Conservation (phyloP, 2,888 invertebrate genomes). For the Rapana venosa region DNA sequence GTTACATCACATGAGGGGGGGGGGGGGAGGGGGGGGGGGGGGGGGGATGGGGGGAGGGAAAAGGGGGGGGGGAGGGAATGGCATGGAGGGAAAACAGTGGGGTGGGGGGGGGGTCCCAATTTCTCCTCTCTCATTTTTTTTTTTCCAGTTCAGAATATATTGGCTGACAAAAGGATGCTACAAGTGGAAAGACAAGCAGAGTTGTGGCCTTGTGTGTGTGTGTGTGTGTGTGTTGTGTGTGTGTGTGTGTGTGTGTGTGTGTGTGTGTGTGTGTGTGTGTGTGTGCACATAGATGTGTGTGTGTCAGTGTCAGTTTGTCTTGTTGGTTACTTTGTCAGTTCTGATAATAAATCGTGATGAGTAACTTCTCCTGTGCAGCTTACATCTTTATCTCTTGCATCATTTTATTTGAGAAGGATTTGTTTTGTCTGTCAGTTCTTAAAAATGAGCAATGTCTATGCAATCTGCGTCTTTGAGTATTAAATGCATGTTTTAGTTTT, state of each 20-base stretch:
- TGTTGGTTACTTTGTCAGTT: neutral
- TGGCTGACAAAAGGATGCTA: too few species aligned
- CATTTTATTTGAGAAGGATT: neutral
- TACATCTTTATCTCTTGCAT: neutral
- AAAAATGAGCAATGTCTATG: too few species aligned
- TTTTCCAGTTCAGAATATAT: too few species aligned
- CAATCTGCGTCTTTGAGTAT: neutral
- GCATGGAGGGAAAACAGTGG: too few species aligned
- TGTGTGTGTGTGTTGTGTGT: conserved; percentile 1
- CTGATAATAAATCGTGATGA: neutral
- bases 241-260: neutral
- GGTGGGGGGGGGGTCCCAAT: too few species aligned
- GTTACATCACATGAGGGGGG: too few species aligned
- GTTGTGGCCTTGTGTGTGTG: neutral
- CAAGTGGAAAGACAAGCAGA: too few species aligned
- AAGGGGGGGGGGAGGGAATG: too few species aligned
- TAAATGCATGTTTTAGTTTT: too few species aligned
- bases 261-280: conserved; percentile 2
- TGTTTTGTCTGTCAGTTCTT: neutral
- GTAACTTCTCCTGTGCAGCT: neutral
- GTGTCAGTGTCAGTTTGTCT: conserved; percentile 17
- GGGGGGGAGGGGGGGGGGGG: too few species aligned
- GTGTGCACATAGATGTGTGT: neutral
- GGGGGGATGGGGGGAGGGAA: too few species aligned
- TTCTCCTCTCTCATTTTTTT: too few species aligned